Conservation (phyloP, 2,888 invertebrate species). For the Hirtodrosophila trivittata region DNA sequence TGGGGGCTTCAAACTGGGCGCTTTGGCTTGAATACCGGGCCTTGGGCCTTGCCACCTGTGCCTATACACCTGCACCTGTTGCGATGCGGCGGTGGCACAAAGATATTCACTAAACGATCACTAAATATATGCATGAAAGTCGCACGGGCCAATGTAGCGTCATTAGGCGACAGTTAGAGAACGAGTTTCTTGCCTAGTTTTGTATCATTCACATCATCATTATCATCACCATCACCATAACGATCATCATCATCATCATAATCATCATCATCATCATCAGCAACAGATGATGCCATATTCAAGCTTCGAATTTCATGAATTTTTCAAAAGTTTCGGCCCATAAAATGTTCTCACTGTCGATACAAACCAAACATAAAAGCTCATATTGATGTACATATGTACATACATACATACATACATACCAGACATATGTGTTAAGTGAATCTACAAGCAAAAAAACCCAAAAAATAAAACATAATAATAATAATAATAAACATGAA, state of each 20-base stretch:
- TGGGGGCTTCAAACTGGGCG: background rate
- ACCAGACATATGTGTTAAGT: constrained; percentile 32
- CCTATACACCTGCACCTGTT: constrained; percentile 56
- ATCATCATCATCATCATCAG: constrained; percentile 2
- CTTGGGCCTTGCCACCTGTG: background rate
- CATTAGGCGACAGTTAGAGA: constrained; percentile 62
- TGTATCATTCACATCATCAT: constrained; percentile 11
- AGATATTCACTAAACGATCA: constrained; percentile 47
- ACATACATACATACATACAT: no score
- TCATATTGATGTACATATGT: constrained; percentile 18
- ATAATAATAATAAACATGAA: constrained; percentile 41
- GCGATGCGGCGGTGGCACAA: constrained; percentile 37
- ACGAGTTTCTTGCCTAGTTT: constrained; percentile 48
- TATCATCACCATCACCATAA: background rate
- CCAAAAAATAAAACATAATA: constrained; percentile 8
- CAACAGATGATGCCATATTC: constrained; percentile 42
- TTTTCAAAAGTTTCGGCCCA: constrained; percentile 41
- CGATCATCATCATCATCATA: background rate
- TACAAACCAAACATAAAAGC: constrained; percentile 1
- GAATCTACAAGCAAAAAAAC: constrained; percentile 9
- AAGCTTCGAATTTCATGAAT: constrained; percentile 40
- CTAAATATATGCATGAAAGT: constrained; percentile 67
- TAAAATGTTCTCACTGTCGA: constrained; percentile 30
- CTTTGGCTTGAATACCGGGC: background rate
- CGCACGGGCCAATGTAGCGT: constrained; percentile 51